Evolutionary conservation across 2,113 vertebrate species (phyloP).

Genomic region (Burhinus oedicnemus): DNA sequence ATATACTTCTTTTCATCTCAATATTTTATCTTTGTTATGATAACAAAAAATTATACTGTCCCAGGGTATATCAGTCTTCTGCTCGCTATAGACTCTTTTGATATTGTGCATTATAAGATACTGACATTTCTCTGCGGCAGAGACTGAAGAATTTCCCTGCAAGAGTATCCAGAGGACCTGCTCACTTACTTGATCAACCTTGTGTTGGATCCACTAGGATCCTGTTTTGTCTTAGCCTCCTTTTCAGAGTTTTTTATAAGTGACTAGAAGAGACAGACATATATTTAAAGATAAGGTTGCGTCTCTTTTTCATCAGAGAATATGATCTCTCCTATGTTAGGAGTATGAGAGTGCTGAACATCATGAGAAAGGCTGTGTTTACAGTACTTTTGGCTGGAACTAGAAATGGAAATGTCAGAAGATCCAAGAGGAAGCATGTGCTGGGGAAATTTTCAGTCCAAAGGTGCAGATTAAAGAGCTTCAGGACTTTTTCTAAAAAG

Average conservation of each 20-base stretch:
- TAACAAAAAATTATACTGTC: not conserved
- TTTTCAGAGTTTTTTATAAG: not conserved
- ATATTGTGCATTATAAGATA: not conserved
- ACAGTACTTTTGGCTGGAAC: not conserved
- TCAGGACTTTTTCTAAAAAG: not conserved
- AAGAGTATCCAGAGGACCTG: not conserved
- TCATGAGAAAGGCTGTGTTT: not conserved
- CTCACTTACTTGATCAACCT: not conserved
- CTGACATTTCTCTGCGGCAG: not conserved
- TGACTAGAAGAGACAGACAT: not conserved
- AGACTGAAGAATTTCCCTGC: not conserved
- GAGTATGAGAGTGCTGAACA: not conserved
- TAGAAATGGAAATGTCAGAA: not conserved
- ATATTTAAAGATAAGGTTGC: not conserved
- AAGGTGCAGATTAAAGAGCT: not conserved
- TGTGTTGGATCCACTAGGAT: not conserved
- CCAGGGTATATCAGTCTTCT: not conserved
- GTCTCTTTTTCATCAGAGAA: not conserved
- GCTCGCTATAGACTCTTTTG: not conserved
- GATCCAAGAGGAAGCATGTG: not conserved
- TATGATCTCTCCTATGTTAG: not conserved
- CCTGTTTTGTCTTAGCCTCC: not conserved
- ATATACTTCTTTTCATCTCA: not conserved
- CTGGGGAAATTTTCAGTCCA: not conserved
- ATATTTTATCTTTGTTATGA: not conserved